Evolutionary conservation across 2,888 invertebrate species (phyloP).

Genomic region (Mycalesis mineus): DNA sequence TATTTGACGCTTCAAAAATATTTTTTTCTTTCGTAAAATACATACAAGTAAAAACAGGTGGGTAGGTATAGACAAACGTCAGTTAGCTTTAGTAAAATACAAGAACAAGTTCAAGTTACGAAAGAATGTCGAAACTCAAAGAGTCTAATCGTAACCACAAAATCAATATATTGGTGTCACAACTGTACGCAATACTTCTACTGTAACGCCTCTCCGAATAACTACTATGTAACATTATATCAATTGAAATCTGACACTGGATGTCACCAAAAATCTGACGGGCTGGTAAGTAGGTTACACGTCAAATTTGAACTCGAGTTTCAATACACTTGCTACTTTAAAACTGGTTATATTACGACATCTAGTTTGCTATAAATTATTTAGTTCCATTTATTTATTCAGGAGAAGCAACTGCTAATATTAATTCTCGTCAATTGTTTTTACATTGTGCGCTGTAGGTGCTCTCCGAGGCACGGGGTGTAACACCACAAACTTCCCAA

Average conservation of each 20-base stretch:
- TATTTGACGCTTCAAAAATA: no score
- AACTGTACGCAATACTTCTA: conserved; percentile 35
- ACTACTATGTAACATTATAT: conserved; percentile 39
- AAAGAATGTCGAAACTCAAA: conserved; percentile 31
- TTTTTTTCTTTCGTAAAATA: no score
- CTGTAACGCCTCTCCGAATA: conserved; percentile 40
- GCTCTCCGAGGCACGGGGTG: no score
- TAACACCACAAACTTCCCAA: no score
- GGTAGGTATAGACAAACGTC: neutral
- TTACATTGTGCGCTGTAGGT: no score
- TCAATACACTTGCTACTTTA: conserved; percentile 20
- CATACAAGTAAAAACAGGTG: no score
- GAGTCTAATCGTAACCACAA: conserved; percentile 48
- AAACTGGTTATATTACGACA: neutral
- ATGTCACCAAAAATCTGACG: conserved; percentile 28
- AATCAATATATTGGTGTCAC: conserved; percentile 45
- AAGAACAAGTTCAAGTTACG: neutral
- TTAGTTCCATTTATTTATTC: no score
- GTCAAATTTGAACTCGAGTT: conserved; percentile 20
- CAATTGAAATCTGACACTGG: conserved; percentile 36
- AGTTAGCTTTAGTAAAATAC: neutral
- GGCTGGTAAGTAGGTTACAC: conserved; percentile 30
- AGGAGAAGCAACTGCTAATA: no score
- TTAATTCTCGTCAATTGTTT: no score
- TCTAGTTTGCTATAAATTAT: neutral